Evolutionary conservation across 2,113 vertebrate genomes (phyloP).

Genomic region (Pachycephala philippinensis): DNA sequence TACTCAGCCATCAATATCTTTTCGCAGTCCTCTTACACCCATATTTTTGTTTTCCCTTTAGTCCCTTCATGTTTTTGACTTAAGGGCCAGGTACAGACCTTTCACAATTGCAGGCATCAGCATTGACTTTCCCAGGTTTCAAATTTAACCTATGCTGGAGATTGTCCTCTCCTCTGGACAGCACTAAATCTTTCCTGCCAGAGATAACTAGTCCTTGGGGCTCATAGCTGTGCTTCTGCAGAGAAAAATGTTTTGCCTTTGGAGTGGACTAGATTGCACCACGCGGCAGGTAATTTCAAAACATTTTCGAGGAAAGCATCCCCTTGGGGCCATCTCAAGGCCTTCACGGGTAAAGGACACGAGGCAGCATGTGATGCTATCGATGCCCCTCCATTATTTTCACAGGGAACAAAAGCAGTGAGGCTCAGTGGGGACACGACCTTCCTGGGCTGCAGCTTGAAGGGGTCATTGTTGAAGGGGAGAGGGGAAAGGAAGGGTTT

Average conservation of each 20-base stretch:
- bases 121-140: not conserved
- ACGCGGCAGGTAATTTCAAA: not conserved
- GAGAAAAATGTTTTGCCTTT: conserved; percentile 35
- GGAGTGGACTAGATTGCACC: not conserved
- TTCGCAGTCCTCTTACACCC: not conserved
- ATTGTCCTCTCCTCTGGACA: not conserved
- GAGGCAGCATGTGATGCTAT: not conserved
- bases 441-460: not conserved
- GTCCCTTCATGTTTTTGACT: not conserved
- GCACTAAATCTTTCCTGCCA: conserved; percentile 8
- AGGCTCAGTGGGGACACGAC: not conserved
- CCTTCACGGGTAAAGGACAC: not conserved
- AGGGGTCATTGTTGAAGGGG: not conserved
- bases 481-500: not conserved
- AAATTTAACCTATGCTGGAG: not conserved
- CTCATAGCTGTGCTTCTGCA: not conserved
- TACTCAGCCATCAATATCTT: not conserved
- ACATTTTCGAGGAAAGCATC: not conserved
- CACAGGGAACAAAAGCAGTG: not conserved
- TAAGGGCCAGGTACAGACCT: not conserved
- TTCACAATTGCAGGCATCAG: not conserved
- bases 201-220: conserved; percentile 18
- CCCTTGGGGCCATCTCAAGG: not conserved
- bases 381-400: not conserved
- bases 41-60: not conserved